Evolutionary conservation across 2,888 invertebrate genomes (phyloP).

Genomic region (Pycnomerus fuliginosus): DNA sequence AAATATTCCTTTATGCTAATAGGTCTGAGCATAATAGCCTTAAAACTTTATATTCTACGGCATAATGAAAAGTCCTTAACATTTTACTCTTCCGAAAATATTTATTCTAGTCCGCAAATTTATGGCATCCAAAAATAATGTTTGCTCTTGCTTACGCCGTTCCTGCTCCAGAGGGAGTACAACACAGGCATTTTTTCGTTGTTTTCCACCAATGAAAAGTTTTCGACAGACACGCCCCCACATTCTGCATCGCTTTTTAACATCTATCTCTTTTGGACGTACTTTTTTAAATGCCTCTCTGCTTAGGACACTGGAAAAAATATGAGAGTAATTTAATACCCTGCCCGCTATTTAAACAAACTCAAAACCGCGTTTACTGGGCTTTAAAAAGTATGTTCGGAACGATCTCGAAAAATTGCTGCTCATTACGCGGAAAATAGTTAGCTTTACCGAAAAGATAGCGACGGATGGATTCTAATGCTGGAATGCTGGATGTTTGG

Average conservation of each 20-base stretch:
- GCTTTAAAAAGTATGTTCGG: constrained; percentile 36
- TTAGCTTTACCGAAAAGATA: constrained; percentile 36
- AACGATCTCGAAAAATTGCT: constrained; percentile 42
- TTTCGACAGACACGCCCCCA: constrained; percentile 46
- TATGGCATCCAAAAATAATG: constrained; percentile 55
- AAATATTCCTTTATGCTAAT: constrained; percentile 55
- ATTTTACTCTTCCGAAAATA: constrained; percentile 55
- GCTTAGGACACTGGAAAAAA: constrained; percentile 52
- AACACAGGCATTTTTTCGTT: constrained; percentile 47
- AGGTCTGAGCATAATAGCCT: constrained; percentile 52
- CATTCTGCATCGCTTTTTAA: constrained; percentile 43
- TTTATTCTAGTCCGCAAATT: constrained; percentile 55
- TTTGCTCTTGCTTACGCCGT: constrained; percentile 49
- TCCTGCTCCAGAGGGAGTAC: constrained; percentile 46
- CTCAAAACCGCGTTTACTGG: constrained; percentile 47
- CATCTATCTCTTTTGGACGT: constrained; percentile 41
- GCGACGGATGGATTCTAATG: no score
- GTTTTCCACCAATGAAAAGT: constrained; percentile 53
- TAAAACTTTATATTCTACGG: constrained; percentile 52
- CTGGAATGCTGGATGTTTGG: no score
- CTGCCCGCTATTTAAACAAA: constrained; percentile 50
- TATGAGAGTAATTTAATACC: constrained; percentile 52
- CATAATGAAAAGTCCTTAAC: constrained; percentile 56
- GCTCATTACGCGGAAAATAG: constrained; percentile 38
- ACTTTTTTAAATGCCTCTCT: constrained; percentile 42